phyloP scores from a whole-genome alignment of 2,113 vertebrate species.

The Hypanus sabinus region DNA sequence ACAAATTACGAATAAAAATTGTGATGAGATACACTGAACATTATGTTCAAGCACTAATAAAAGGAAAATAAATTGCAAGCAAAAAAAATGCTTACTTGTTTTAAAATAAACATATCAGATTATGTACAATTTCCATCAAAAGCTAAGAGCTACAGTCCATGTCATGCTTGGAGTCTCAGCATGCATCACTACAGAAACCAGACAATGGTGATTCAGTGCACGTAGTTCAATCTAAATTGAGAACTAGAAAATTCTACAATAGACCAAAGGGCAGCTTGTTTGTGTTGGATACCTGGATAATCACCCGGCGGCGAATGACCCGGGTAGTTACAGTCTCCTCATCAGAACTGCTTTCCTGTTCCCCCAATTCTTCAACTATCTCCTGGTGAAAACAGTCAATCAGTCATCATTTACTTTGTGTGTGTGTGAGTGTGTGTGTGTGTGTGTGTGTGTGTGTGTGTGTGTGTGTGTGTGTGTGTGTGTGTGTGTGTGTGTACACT shows the following conservation, averaged over 20 bases:
- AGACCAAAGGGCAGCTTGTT: slow-evolving; percentile 18
- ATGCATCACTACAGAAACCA: neutral
- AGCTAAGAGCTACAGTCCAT: neutral
- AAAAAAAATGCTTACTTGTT: neutral
- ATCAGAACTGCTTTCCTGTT: slow-evolving; percentile 80
- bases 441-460: no score
- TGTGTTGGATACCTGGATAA: slow-evolving; percentile 81
- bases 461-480: no score
- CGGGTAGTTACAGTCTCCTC: slow-evolving; percentile 88
- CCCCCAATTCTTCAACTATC: slow-evolving; percentile 79
- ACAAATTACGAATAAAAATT: slow-evolving; percentile 1
- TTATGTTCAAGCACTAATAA: neutral
- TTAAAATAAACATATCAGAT: neutral
- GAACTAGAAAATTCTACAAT: neutral
- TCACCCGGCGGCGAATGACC: slow-evolving; percentile 84
- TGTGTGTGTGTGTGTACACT: no score
- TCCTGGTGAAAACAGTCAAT: slow-evolving; percentile 76
- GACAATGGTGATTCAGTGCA: neutral
- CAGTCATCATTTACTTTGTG: slow-evolving; percentile 37
- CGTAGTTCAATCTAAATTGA: neutral
- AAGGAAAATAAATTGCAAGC: neutral
- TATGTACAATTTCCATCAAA: neutral
- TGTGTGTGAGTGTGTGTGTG: no score
- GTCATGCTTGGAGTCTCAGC: neutral
- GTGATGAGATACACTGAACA: neutral